Conservation (phyloP, 1,140 invertebrate species). For the Gryllus bimaculatus region DNA sequence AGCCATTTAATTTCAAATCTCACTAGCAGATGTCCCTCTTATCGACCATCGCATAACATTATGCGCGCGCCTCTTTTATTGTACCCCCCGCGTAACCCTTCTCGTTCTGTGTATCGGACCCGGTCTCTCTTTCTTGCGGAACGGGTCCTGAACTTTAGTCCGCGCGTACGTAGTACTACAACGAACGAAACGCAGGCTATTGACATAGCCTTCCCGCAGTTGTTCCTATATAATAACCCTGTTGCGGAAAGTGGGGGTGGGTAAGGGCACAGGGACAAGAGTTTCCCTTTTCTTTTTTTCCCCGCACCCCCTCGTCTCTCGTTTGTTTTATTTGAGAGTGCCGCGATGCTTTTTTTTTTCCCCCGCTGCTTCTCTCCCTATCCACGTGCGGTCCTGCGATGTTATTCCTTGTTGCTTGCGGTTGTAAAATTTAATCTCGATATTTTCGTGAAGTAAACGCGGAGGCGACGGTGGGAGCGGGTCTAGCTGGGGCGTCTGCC, state of each 20-base stretch:
- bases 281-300: too few relatives aligned
- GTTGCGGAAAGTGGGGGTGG: not conserved
- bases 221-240: not conserved
- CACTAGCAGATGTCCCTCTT: not conserved
- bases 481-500: too few relatives aligned
- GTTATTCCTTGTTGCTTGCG: not conserved
- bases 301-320: not conserved
- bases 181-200: not conserved
- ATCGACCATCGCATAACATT: not conserved
- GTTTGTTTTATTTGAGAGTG: not conserved
- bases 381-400: not conserved
- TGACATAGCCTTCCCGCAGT: not conserved
- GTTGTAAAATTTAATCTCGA: not conserved
- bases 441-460: not conserved
- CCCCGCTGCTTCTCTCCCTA: too few relatives aligned
- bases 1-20: slow-evolving; percentile 5
- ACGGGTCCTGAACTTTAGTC: too few relatives aligned
- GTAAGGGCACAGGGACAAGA: not conserved
- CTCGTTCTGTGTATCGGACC: too few relatives aligned
- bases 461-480: too few relatives aligned
- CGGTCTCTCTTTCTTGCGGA: too few relatives aligned
- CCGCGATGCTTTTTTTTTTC: not conserved
- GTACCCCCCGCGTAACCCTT: not conserved
- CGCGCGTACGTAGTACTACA: too few relatives aligned
- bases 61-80: not conserved